Conservation (phyloP, 2,113 vertebrate species). For the Corydoras sp. region DNA sequence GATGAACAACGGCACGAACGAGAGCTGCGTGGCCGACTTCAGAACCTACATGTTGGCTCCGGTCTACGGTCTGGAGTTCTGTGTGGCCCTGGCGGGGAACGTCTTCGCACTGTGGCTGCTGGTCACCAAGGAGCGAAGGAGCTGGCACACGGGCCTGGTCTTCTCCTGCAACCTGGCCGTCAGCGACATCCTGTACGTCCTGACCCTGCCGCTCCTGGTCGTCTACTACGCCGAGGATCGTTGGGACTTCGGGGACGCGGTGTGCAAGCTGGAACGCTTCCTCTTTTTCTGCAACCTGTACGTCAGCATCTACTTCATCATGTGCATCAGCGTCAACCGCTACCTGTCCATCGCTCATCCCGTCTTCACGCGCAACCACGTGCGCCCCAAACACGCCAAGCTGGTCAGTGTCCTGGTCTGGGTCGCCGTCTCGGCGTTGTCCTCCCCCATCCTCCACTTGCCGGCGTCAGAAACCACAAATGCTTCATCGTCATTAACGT, state of each 20-base stretch:
- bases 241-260: slow-evolving; percentile 58
- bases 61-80: slow-evolving; percentile 58
- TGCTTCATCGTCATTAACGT: not conserved
- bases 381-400: slow-evolving; percentile 62
- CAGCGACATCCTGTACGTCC: slow-evolving; percentile 71
- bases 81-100: slow-evolving; percentile 59
- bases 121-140: slow-evolving; percentile 46
- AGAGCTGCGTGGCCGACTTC: not conserved
- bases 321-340: slow-evolving; percentile 74
- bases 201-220: slow-evolving; percentile 67
- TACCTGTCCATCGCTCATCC: slow-evolving; percentile 71
- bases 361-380: slow-evolving; percentile 55
- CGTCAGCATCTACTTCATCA: slow-evolving; percentile 69
- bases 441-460: slow-evolving; percentile 60
- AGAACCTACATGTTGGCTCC: slow-evolving; percentile 51
- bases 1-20: not conserved
- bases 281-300: slow-evolving; percentile 76
- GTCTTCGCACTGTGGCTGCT: slow-evolving; percentile 62
- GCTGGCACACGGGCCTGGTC: slow-evolving; percentile 69
- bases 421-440: slow-evolving; percentile 55
- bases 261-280: slow-evolving; percentile 72
- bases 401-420: slow-evolving; percentile 55
- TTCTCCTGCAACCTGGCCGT: slow-evolving; percentile 72
- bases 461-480: not conserved
- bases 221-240: slow-evolving; percentile 60